Evolutionary conservation across 2,113 vertebrate species (phyloP).

Genomic region (Tetrao urogallus): DNA sequence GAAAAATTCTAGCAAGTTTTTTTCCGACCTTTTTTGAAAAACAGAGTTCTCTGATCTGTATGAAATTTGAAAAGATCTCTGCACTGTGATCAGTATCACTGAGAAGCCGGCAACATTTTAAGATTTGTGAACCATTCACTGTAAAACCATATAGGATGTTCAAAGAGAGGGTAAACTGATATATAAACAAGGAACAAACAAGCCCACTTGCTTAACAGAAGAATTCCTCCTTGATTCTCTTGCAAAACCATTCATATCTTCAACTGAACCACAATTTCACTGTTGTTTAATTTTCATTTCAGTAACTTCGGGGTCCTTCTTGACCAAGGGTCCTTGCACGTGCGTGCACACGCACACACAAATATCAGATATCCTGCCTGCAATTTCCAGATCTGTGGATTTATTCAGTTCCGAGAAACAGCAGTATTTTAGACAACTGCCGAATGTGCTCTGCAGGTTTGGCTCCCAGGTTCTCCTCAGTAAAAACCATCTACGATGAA

Average conservation of each 20-base stretch:
- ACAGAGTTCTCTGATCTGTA: constrained; percentile 46
- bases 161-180: constrained; percentile 34
- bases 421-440: neutral
- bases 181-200: constrained; percentile 18
- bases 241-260: constrained; percentile 27
- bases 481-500: neutral
- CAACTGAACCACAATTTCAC: constrained; percentile 28
- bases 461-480: neutral
- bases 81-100: constrained; percentile 17
- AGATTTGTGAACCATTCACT: constrained; percentile 52
- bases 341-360: neutral
- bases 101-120: constrained; percentile 34
- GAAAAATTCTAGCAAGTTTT: constrained; percentile 45
- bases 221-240: neutral
- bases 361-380: neutral
- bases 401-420: neutral
- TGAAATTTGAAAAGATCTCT: constrained; percentile 58
- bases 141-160: neutral
- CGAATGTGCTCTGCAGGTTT: neutral
- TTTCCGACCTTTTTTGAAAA: constrained; percentile 45
- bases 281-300: constrained; percentile 20
- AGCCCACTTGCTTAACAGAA: constrained; percentile 5
- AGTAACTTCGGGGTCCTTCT: neutral
- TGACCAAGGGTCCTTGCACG: neutral
- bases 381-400: neutral